phyloP scores from a whole-genome alignment of 2,797 vertebrate genomes.

The Rhabdomys pumilio region DNA sequence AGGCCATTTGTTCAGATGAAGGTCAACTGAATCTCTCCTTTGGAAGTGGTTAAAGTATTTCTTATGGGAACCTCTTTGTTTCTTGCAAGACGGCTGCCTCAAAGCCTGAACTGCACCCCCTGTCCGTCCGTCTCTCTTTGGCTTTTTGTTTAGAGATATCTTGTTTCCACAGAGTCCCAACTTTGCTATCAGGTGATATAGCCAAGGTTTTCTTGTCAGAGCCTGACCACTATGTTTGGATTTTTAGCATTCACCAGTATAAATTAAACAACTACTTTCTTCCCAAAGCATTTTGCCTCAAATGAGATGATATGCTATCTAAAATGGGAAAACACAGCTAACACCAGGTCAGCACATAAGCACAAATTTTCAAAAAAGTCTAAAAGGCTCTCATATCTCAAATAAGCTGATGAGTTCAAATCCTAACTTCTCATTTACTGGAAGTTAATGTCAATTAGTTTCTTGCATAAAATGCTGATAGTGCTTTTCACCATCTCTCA shows the following conservation, averaged over 20 bases:
- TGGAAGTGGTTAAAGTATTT: neutral
- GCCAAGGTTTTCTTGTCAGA: neutral
- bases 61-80: neutral
- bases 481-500: neutral
- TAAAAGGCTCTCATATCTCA: neutral
- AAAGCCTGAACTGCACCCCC: neutral
- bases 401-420: neutral
- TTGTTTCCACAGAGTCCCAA: neutral
- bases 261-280: neutral
- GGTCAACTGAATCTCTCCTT: neutral
- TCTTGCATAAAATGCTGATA: neutral
- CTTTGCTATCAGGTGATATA: neutral
- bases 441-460: neutral
- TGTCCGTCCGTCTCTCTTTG: neutral
- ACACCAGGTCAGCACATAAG: neutral
- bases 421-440: neutral
- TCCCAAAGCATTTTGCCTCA: neutral
- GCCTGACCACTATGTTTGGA: neutral
- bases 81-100: neutral
- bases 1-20: neutral
- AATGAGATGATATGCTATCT: neutral
- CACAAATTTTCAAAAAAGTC: neutral
- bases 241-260: neutral
- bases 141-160: neutral
- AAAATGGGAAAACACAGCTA: neutral